A percentile compares a stretch with the other conserved stretches of the same genome.
Evolutionary conservation across 2,888 invertebrate species (phyloP).

Genomic region (Oscheius sp.): DNA sequence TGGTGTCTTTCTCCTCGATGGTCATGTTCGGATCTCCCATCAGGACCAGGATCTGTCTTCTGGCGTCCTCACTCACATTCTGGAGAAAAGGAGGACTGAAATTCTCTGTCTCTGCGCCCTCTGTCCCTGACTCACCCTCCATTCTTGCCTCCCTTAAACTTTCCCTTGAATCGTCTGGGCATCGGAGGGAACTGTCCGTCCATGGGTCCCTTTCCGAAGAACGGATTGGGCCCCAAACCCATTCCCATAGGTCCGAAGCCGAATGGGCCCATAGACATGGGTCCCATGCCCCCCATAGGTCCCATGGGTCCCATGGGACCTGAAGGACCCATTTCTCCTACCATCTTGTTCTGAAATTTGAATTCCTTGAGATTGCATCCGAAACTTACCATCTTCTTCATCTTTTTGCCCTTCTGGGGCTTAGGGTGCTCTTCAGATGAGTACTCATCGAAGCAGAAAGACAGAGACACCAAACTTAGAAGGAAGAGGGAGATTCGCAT

Average conservation of each 20-base stretch:
- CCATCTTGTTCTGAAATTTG: constrained; percentile 12
- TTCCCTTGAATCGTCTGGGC: constrained; percentile 17
- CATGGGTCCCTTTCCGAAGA: background rate
- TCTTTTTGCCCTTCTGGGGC: constrained; percentile 1
- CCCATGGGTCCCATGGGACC: background rate
- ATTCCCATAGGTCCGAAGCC: constrained; percentile 25
- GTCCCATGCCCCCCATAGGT: background rate
- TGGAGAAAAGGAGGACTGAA: constrained; percentile 21
- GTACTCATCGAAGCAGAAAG: background rate
- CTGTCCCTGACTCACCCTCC: background rate
- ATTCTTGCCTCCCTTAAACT: constrained; percentile 9
- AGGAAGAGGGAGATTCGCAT: constrained; percentile 9
- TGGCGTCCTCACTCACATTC: constrained; percentile 13
- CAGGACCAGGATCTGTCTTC: background rate
- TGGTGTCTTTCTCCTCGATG: constrained; percentile 20
- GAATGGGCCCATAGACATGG: constrained; percentile 4
- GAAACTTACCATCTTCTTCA: constrained; percentile 24
- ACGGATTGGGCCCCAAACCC: constrained; percentile 1
- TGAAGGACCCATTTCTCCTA: background rate
- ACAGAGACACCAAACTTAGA: background rate
- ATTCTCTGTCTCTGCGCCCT: background rate
- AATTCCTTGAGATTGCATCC: background rate
- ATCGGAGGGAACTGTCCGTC: constrained; percentile 1
- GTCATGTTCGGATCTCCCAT: constrained; percentile 18
- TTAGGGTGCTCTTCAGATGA: constrained; percentile 21